Percentiles rank a stretch among this genome's conserved stretches.
Evolutionary conservation across 2,888 invertebrate species (phyloP).

Genomic region (Rapana venosa): DNA sequence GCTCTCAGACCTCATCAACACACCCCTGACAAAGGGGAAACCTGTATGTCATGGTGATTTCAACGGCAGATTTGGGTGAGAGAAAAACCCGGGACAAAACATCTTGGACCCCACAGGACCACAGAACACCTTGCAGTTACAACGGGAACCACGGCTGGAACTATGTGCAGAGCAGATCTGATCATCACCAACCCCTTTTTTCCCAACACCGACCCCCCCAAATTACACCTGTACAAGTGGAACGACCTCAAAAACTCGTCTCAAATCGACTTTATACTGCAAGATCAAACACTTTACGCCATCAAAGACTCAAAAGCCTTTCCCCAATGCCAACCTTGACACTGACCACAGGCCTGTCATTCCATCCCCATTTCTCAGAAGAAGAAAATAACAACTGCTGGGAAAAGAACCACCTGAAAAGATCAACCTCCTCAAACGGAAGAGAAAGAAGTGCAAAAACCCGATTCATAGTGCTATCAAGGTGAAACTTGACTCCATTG

Average conservation of each 20-base stretch:
- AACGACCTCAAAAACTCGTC: background rate
- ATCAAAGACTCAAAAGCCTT: background rate
- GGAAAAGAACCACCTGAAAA: background rate
- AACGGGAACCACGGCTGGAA: background rate
- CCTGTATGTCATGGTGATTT: background rate
- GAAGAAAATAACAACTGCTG: background rate
- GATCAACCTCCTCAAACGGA: background rate
- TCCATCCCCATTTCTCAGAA: background rate
- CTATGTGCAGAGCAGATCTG: background rate
- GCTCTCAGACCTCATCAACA: background rate
- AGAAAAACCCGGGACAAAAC: background rate
- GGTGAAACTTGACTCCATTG: background rate
- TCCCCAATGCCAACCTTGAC: background rate
- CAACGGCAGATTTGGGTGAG: background rate
- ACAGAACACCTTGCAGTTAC: background rate
- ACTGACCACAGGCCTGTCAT: background rate
- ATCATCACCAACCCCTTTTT: background rate
- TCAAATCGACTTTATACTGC: background rate
- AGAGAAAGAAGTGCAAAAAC: background rate
- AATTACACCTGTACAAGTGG: background rate
- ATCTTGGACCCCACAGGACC: background rate
- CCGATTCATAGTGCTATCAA: background rate
- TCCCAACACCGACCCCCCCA: background rate
- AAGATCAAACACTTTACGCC: background rate
- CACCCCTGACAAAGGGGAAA: background rate